phyloP scores from a whole-genome alignment of 2,113 vertebrate genomes.

The Callopanchax toddi region DNA sequence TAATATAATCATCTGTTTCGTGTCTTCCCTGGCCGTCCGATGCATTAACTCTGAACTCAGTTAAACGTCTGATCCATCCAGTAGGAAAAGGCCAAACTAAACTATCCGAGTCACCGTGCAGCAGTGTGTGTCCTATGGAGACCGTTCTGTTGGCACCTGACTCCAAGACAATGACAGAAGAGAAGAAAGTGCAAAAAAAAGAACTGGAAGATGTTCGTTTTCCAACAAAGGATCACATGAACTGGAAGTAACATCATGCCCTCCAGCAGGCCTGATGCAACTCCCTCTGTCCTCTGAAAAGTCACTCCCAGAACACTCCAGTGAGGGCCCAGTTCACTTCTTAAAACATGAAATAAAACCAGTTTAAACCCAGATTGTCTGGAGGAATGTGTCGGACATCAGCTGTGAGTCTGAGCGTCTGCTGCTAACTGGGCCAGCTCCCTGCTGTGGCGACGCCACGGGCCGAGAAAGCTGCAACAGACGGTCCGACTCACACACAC shows the following conservation, averaged over 20 bases:
- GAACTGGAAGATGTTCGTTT: slow-evolving; percentile 8
- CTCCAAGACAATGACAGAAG: background rate
- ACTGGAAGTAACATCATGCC: slow-evolving; percentile 59
- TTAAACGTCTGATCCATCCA: background rate
- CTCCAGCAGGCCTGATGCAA: slow-evolving; percentile 12
- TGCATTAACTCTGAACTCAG: background rate
- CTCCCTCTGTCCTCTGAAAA: slow-evolving; percentile 10
- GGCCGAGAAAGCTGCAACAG: slow-evolving; percentile 49
- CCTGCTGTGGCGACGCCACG: slow-evolving; percentile 22
- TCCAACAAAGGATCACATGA: slow-evolving; percentile 63
- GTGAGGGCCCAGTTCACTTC: background rate
- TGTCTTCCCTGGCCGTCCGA: background rate
- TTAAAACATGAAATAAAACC: no score
- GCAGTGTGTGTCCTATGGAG: background rate
- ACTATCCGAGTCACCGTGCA: background rate
- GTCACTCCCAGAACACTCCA: background rate
- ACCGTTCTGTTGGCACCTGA: slow-evolving; percentile 4
- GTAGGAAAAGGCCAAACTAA: background rate
- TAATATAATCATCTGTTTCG: slow-evolving; percentile 2
- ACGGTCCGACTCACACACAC: slow-evolving; percentile 59
- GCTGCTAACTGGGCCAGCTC: background rate
- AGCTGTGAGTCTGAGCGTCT: slow-evolving; percentile 23
- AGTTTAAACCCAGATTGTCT: no score
- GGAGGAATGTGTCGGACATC: background rate
- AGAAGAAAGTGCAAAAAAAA: slow-evolving; percentile 2